Base-by-base conservation (phyloP, 1,140 invertebrate species). In the Calliopsis andreniformis region DNA sequence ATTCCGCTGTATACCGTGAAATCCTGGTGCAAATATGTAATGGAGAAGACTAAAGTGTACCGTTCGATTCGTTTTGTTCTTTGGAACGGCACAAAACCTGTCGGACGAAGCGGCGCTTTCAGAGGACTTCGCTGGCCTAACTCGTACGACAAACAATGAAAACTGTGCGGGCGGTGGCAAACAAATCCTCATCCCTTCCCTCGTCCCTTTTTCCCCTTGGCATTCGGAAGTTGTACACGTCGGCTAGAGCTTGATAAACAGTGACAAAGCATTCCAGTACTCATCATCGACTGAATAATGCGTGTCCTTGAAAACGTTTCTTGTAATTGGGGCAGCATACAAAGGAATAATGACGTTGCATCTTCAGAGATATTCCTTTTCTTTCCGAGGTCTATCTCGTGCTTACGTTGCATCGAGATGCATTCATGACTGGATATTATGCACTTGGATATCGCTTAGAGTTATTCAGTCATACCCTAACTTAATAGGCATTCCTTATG, bases 91-190 rank as follows among this genome's bases (percentile, higher is more conserved):
- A 58, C 30, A 23, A 66, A 18, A 55, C 25, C 49, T 20, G 39
- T 35, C 43, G 56, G 69, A 53, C 35, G 66, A 64, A 79, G 61
- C 72, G 72, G 77, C 58, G 42, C 70, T 84, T 82, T 61, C 75
- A 47, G 56, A 62, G 39, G 66, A 63, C 55, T 72, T 43, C 77
- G 61, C 61, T 69, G 82, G 85, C 80, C 83, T 88, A 89, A 89
- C 88, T 86, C 83, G 66, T 82, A 87, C 75, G 86, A 87, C 86
- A 89, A 89, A 89, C 87, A 88, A 45, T 70, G 70, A 78, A 62
- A 78, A 76, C 75, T 62, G 73, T 66, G 79, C 81, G 81, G 80
- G 75, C 79, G 80, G 76, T 66, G 68, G 87, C 87, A 89, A 88
- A 88, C 81, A 87, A 88, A 85, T 67, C 79, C 18, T 71, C 67